Percentiles rank a stretch among this genome's conserved stretches.
phyloP scores from a whole-genome alignment of 2,797 vertebrate species.

The Spondyliosoma cantharus region DNA sequence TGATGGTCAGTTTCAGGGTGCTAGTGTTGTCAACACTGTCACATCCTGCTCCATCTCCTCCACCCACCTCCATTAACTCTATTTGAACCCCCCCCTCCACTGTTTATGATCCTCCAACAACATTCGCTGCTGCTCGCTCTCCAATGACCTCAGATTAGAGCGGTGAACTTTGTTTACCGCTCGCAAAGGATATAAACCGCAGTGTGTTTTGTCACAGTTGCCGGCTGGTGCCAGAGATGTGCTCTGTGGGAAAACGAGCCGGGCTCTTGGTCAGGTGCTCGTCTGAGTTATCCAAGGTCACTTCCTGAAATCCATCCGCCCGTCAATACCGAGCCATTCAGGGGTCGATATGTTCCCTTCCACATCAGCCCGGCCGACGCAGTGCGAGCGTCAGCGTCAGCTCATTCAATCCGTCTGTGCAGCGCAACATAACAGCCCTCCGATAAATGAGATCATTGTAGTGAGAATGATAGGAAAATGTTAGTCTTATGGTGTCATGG shows the following conservation, averaged over 20 bases:
- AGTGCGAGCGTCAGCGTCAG: constrained; percentile 19
- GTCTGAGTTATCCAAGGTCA: constrained; percentile 78
- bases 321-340: constrained; percentile 73
- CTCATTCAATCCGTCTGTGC: neutral
- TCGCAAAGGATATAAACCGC: constrained; percentile 16
- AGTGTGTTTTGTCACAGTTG: constrained; percentile 43
- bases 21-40: neutral
- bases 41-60: neutral
- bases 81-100: neutral
- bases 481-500: neutral
- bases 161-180: constrained; percentile 38
- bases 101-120: constrained; percentile 3
- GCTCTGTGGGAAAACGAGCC: constrained; percentile 72
- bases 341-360: constrained; percentile 77
- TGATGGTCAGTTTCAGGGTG: neutral
- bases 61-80: constrained; percentile 1
- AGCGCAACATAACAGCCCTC: neutral
- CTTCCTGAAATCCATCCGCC: constrained; percentile 82
- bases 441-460: neutral
- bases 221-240: constrained; percentile 68
- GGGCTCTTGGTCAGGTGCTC: constrained; percentile 62
- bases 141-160: constrained; percentile 23
- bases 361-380: constrained; percentile 32
- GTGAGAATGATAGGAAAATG: neutral
- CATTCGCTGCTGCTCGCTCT: neutral